Base-by-base conservation (phyloP, 1,140 invertebrate species). In the Neodiprion lecontei region DNA sequence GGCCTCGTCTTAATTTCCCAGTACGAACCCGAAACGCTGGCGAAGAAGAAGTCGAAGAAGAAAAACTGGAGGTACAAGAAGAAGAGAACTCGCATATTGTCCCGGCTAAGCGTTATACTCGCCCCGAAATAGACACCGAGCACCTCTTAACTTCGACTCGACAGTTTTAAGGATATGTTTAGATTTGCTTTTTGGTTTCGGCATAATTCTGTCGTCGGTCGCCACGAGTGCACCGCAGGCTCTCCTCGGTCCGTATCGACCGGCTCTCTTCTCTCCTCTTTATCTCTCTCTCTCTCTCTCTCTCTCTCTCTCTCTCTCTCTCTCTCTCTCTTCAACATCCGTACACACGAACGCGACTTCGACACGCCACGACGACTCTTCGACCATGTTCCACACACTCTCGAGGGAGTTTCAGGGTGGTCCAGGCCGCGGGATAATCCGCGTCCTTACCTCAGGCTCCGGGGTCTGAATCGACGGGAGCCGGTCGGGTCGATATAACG, bases 151-250 rank as follows among this genome's bases (percentile, higher is more conserved):
- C 67, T 69, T 69, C 67, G 40, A 12, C 67, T 21, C 67, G 67
- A 23, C 4, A 69, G 67, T 69, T 69, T 69, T 69, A 69, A 69
- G 21, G 67, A 48, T 48, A 48, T 48, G n/a, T 48, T 48, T 23
- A 48, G 48, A 69, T 50, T 50, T 50, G 23, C n/a, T 61, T 71
- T 71, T 71, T 71, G 28, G 23, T 71, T 71, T 48, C 40, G 48
- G 70, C 70, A 71, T 71, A 71, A 71, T 71, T 71, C 70, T 71
- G 70, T 71, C 70, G 48, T 14, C 70, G 48, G 21, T 47, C 10
- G 28, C n/a, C 70, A 17, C 7, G 23, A 71, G 48, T 71, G 70
- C 48, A 3, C 28, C 28, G 28, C 28, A 40, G 28, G 28, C 28
- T 40, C 70, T 71, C 48, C n/a, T 17, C 11, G n/a, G 53, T 61